phyloP scores from a whole-genome alignment of 2,888 invertebrate species.

The Iphiclides podalirius region DNA sequence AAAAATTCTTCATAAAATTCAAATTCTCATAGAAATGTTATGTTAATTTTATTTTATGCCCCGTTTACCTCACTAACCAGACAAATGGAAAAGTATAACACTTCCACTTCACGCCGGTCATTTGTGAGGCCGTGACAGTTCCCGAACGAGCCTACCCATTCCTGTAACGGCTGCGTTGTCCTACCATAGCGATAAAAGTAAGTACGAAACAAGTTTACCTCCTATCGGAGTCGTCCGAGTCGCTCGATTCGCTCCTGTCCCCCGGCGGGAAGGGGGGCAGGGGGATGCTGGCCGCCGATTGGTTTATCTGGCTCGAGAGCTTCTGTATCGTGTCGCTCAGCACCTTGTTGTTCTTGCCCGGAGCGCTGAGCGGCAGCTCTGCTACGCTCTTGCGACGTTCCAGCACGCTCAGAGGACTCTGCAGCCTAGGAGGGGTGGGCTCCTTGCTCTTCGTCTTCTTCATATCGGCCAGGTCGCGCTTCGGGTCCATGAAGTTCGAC shows the following conservation, averaged over 20 bases:
- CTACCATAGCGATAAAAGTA: too few relatives aligned
- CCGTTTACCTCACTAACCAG: too few relatives aligned
- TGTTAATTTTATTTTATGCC: too few relatives aligned
- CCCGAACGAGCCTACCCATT: too few relatives aligned
- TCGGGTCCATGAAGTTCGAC: slow-evolving; percentile 54
- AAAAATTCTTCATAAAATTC: too few relatives aligned
- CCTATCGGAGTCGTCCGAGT: slow-evolving; percentile 71
- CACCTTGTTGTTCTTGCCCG: slow-evolving; percentile 80
- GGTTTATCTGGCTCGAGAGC: slow-evolving; percentile 76
- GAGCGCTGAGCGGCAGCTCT: slow-evolving; percentile 56
- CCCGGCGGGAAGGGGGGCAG: slow-evolving; percentile 59
- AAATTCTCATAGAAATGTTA: too few relatives aligned
- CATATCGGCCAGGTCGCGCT: slow-evolving; percentile 53
- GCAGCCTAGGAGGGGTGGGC: slow-evolving; percentile 51
- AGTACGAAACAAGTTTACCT: slow-evolving; percentile 58
- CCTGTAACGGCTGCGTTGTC: too few relatives aligned
- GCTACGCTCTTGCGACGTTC: slow-evolving; percentile 68
- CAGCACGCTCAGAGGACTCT: slow-evolving; percentile 61
- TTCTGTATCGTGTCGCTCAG: slow-evolving; percentile 83
- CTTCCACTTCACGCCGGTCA: too few relatives aligned
- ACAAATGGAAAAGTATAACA: too few relatives aligned
- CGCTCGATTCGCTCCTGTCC: slow-evolving; percentile 68
- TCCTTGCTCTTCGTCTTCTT: slow-evolving; percentile 63
- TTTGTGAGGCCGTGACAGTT: too few relatives aligned
- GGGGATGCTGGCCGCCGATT: slow-evolving; percentile 55